These are phyloP conservation scores for Cephus pulcher DNA, from an alignment of 2,888 invertebrate species.

Conservation along the genomic window DNA sequence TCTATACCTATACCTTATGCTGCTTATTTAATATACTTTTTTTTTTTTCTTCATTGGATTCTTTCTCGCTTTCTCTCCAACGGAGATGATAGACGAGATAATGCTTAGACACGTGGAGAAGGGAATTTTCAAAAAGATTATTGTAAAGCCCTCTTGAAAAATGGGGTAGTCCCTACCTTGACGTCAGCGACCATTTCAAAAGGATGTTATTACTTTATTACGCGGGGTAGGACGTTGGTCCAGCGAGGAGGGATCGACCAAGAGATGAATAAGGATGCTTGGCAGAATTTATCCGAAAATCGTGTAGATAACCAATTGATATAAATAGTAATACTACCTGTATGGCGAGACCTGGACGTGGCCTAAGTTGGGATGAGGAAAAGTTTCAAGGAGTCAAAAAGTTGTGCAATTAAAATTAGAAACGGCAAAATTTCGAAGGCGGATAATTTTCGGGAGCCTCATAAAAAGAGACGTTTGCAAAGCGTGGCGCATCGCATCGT, in stretches of 20 bases:
- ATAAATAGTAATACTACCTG: too few species aligned
- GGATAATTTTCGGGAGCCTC: too few species aligned
- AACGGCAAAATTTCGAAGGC: too few species aligned
- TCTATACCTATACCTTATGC: background rate
- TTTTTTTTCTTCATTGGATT: background rate
- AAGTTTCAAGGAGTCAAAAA: too few species aligned
- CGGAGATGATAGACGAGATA: background rate
- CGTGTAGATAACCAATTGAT: background rate
- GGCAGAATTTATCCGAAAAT: background rate
- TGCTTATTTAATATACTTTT: background rate
- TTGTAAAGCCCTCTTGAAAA: background rate
- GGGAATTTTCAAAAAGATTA: background rate
- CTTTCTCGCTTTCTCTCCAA: background rate
- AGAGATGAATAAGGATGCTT: background rate
- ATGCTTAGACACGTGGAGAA: background rate
- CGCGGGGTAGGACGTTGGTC: background rate
- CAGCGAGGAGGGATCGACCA: background rate
- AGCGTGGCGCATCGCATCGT: too few species aligned
- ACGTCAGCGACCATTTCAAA: background rate
- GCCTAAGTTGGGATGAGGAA: too few species aligned
- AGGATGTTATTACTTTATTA: background rate
- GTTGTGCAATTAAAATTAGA: too few species aligned
- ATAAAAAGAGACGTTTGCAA: too few species aligned
- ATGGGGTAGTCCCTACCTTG: background rate
- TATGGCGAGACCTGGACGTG: too few species aligned